phyloP scores from a whole-genome alignment of 2,113 vertebrate genomes.

The Podarcis cretensis region DNA sequence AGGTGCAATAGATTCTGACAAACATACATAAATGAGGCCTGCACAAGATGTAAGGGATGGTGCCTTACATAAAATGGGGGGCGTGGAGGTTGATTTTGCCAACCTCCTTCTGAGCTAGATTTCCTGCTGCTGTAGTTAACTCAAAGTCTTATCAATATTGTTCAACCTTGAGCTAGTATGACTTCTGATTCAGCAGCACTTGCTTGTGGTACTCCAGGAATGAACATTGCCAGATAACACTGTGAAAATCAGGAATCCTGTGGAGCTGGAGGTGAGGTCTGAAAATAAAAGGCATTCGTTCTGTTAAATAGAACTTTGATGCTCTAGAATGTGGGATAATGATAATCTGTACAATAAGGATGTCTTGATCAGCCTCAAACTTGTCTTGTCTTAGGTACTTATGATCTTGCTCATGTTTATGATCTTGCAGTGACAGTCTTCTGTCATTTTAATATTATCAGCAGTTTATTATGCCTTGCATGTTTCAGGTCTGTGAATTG shows the following conservation, averaged over 20 bases:
- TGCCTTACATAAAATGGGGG: neutral
- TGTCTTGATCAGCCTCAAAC: neutral
- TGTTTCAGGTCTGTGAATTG: constrained; percentile 63
- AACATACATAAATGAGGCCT: neutral
- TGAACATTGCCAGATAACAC: neutral
- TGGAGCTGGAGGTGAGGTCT: neutral
- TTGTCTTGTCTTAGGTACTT: neutral
- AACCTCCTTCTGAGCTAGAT: neutral
- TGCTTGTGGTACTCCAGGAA: neutral
- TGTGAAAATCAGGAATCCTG: neutral
- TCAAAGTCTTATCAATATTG: neutral
- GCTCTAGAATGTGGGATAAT: neutral
- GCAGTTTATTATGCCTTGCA: neutral
- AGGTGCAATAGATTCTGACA: fast-evolving
- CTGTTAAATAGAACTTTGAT: neutral
- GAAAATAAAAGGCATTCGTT: neutral
- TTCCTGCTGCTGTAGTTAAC: neutral
- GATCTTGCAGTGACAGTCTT: neutral
- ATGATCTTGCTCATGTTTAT: neutral
- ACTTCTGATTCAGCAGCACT: neutral
- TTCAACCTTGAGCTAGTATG: neutral
- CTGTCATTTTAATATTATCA: neutral
- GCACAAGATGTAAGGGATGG: neutral
- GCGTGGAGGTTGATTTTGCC: too few relatives aligned
- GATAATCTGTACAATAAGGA: neutral